These are phyloP conservation scores for Morinoia aosen DNA, from an alignment of 2,888 invertebrate genomes.

Conservation along the genomic window DNA sequence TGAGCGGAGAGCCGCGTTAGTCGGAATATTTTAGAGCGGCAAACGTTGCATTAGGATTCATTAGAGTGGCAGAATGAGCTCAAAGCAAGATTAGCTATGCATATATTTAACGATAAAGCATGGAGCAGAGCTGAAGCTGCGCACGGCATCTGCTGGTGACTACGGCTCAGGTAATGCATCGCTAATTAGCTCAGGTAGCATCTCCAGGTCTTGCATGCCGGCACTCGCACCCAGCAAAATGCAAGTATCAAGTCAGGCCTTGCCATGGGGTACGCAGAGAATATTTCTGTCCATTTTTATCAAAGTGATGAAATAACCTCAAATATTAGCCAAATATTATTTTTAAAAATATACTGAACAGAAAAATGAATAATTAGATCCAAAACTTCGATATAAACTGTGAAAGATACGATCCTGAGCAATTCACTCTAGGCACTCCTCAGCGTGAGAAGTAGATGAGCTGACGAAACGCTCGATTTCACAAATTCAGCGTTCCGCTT, in stretches of 20 bases:
- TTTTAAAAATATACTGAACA: background rate
- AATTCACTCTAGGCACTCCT: background rate
- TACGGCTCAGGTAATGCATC: slow-evolving; percentile 20
- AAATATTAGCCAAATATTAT: background rate
- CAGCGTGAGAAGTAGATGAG: background rate
- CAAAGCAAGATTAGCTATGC: slow-evolving; percentile 48
- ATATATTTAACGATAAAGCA: slow-evolving; percentile 39
- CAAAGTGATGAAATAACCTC: background rate
- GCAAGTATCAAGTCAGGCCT: background rate
- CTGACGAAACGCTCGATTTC: background rate
- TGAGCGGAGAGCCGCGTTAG: background rate
- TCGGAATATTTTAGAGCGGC: slow-evolving; percentile 33
- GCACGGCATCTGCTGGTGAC: background rate
- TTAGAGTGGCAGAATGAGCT: slow-evolving; percentile 31
- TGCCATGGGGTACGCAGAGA: too few species aligned
- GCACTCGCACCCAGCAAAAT: background rate
- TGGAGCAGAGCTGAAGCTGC: background rate
- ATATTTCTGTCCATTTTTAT: background rate
- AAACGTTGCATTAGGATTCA: slow-evolving; percentile 43
- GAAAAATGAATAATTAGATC: background rate
- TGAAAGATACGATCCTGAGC: background rate
- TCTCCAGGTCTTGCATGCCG: background rate
- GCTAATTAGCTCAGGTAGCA: slow-evolving; percentile 8
- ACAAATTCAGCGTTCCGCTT: background rate
- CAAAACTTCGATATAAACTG: background rate